Evolutionary conservation across 2,888 invertebrate species (phyloP).

Genomic region (Furcula furcula): DNA sequence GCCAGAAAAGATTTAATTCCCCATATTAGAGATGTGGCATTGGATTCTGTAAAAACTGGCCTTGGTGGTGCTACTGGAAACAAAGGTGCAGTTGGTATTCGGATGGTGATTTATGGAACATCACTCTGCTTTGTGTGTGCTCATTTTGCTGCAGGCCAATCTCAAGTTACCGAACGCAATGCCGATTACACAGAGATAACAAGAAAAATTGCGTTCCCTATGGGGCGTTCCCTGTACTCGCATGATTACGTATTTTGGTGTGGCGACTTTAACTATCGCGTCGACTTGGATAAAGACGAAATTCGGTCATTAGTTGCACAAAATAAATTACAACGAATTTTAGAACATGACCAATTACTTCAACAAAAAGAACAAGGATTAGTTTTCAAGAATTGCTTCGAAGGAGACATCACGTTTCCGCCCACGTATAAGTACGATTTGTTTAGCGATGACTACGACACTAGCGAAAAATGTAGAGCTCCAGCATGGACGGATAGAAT

Average conservation of each 20-base stretch:
- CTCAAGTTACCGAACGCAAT: constrained; percentile 96
- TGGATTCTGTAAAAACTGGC: constrained; percentile 98
- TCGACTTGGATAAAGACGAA: constrained; percentile 97
- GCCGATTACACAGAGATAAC: constrained; percentile 98
- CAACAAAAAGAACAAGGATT: constrained; percentile 90
- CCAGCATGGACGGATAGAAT: constrained; percentile 99
- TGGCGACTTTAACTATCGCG: constrained; percentile 99
- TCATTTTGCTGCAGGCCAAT: constrained; percentile 99
- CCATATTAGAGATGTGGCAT: constrained; percentile 94
- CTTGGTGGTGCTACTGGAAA: constrained; percentile 98
- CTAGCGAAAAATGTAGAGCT: constrained; percentile 97
- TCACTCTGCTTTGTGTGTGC: constrained; percentile 99
- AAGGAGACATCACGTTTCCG: constrained; percentile 94
- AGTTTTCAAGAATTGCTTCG: constrained; percentile 95
- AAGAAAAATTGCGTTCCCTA: constrained; percentile 93
- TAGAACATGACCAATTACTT: constrained; percentile 94
- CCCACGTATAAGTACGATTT: constrained; percentile 99
- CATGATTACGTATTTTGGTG: constrained; percentile 99
- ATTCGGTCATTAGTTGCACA: constrained; percentile 91
- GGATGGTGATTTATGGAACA: constrained; percentile 95
- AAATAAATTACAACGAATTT: constrained; percentile 87
- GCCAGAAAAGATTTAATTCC: constrained; percentile 94
- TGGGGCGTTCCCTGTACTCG: constrained; percentile 95
- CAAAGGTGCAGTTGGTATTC: constrained; percentile 97
- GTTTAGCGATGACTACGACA: constrained; percentile 99